Percentiles rank a stretch among this genome's conserved stretches.
phyloP scores from a whole-genome alignment of 2,113 vertebrate species.

The Syngnathus floridae region DNA sequence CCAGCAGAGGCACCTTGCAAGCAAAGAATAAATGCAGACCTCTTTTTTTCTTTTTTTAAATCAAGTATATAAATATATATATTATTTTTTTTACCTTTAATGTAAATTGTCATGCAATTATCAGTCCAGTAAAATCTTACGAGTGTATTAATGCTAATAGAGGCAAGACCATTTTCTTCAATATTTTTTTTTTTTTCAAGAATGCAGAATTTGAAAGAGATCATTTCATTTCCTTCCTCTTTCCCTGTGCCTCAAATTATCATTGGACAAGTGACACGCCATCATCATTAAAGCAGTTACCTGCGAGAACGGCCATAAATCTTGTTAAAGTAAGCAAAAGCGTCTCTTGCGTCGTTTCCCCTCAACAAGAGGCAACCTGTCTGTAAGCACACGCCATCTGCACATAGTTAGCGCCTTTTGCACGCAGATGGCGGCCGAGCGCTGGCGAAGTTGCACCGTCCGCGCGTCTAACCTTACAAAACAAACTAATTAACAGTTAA shows the following conservation, averaged over 20 bases:
- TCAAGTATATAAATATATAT: neutral
- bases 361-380: constrained; percentile 89
- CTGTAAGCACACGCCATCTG: constrained; percentile 92
- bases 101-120: constrained; percentile 48
- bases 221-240: constrained; percentile 15
- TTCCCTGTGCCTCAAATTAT: constrained; percentile 69
- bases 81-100: no score
- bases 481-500: constrained; percentile 83
- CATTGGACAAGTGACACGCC: constrained; percentile 86
- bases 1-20: constrained; percentile 41
- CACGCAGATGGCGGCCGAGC: constrained; percentile 93
- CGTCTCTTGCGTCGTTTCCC: constrained; percentile 72
- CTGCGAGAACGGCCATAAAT: constrained; percentile 90
- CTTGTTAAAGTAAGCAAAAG: constrained; percentile 97
- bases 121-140: neutral
- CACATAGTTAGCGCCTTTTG: constrained; percentile 86
- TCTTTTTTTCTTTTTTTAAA: no score
- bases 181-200: constrained; percentile 20
- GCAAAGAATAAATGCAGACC: no score
- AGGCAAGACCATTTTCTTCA: neutral
- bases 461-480: constrained; percentile 89
- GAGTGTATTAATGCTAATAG: neutral
- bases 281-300: constrained; percentile 91
- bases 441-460: constrained; percentile 85
- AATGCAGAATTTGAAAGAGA: constrained; percentile 41